phyloP scores from a whole-genome alignment of 2,113 vertebrate species.

The Rhinopithecus roxellana region DNA sequence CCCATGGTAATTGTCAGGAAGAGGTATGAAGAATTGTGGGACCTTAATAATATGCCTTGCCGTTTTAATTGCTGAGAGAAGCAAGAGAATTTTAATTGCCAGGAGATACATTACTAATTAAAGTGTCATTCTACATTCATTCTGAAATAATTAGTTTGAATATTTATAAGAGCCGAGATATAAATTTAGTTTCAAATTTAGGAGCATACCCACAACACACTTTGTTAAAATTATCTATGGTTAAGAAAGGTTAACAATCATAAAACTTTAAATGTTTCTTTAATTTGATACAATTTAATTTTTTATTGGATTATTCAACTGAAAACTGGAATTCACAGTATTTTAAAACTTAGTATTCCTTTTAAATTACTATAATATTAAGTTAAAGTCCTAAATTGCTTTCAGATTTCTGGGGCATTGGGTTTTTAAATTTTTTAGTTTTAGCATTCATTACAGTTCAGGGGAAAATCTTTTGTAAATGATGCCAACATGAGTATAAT shows the following conservation, averaged over 20 bases:
- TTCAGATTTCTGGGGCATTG: neutral
- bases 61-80: constrained; percentile 85
- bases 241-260: constrained; percentile 74
- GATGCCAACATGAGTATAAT: neutral
- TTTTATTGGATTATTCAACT: constrained; percentile 59
- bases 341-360: constrained; percentile 47
- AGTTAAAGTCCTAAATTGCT: constrained; percentile 47
- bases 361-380: neutral
- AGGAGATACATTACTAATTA: constrained; percentile 85
- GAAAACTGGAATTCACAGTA: constrained; percentile 44
- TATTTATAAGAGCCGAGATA: constrained; percentile 82
- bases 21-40: constrained; percentile 80
- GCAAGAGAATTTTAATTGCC: constrained; percentile 86
- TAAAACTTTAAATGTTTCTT: constrained; percentile 64
- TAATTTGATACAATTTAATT: constrained; percentile 61
- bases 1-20: constrained; percentile 83
- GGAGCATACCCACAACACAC: constrained; percentile 74
- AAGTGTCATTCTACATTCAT: constrained; percentile 85
- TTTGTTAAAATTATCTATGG: constrained; percentile 67
- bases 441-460: neutral
- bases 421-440: neutral
- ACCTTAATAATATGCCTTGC: constrained; percentile 84
- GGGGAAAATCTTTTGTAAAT: neutral
- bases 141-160: constrained; percentile 84
- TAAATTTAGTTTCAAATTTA: constrained; percentile 82